phyloP scores from a whole-genome alignment of 2,797 vertebrate species.

The Eospalax fontanierii region DNA sequence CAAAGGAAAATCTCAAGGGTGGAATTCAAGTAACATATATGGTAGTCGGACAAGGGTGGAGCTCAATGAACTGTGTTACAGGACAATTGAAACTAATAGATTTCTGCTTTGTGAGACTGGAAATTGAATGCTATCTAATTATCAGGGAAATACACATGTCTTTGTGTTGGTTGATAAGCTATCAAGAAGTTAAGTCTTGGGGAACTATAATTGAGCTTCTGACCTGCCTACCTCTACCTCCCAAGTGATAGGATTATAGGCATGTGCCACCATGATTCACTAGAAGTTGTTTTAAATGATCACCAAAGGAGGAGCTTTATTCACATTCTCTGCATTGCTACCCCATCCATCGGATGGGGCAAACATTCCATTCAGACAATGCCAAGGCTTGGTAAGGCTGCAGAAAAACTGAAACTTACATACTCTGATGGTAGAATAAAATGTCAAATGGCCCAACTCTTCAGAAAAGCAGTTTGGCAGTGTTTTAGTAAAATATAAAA shows the following conservation, averaged over 20 bases:
- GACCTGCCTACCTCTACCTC: no score
- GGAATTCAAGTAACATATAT: neutral
- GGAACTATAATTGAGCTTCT: slow-evolving; percentile 71
- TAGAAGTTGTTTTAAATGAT: slow-evolving; percentile 58
- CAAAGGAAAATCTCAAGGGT: slow-evolving; percentile 60
- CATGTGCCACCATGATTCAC: no score
- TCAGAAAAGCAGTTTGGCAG: slow-evolving; percentile 51
- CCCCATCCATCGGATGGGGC: neutral
- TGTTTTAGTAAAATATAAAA: slow-evolving; percentile 55
- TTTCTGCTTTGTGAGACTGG: slow-evolving; percentile 61
- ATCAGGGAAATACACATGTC: slow-evolving; percentile 58
- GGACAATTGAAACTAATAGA: neutral
- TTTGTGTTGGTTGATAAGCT: slow-evolving; percentile 82
- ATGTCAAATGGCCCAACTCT: neutral
- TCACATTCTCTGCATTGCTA: slow-evolving; percentile 46
- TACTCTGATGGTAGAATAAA: neutral
- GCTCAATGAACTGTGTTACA: slow-evolving; percentile 17
- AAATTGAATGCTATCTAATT: slow-evolving; percentile 1
- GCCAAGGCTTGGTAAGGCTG: neutral
- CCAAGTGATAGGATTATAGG: no score
- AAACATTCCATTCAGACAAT: slow-evolving; percentile 28
- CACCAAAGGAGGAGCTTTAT: slow-evolving; percentile 59
- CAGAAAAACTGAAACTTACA: neutral
- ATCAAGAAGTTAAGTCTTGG: slow-evolving; percentile 83
- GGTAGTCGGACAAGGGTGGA: slow-evolving; percentile 2